A percentile compares a stretch with the other conserved stretches of the same genome.
Evolutionary conservation across 2,113 vertebrate genomes (phyloP).

Genomic region (Hippocampus comes): DNA sequence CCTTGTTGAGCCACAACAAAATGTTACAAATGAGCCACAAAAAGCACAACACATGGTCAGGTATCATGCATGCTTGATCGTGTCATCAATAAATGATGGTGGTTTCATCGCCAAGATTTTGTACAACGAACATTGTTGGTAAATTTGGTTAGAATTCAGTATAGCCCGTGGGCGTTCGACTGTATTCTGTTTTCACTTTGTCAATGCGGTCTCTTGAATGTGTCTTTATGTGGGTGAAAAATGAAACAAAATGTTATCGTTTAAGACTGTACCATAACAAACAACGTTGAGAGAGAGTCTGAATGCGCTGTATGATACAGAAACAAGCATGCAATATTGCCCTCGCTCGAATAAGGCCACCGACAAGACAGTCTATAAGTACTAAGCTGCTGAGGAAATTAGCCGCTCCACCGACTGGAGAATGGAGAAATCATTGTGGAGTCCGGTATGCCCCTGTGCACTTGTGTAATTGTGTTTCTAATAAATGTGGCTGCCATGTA

Average conservation of each 20-base stretch:
- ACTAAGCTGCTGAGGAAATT: constrained; percentile 68
- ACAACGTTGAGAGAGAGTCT: neutral
- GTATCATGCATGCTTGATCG: neutral
- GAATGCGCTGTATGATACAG: constrained; percentile 32
- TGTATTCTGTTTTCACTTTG: neutral
- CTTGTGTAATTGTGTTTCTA: constrained; percentile 71
- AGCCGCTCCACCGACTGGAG: constrained; percentile 65
- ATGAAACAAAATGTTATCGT: neutral
- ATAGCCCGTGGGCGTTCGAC: neutral
- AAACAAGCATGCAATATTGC: constrained; percentile 48
- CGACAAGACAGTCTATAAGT: constrained; percentile 61
- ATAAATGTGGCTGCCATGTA: constrained; percentile 58
- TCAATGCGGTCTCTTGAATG: neutral
- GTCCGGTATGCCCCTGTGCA: constrained; percentile 60
- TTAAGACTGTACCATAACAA: neutral
- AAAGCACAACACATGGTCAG: neutral
- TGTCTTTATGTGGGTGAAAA: neutral
- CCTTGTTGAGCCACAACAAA: too few relatives aligned
- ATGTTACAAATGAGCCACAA: neutral
- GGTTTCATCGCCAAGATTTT: too few relatives aligned
- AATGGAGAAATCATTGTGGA: constrained; percentile 69
- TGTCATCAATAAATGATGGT: too few relatives aligned
- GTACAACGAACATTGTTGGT: neutral
- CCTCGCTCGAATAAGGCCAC: constrained; percentile 28
- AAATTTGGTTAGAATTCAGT: neutral